Percentiles rank a stretch among this genome's conserved stretches.
Conservation (phyloP, 2,888 invertebrate genomes). For the Acleris cristana region DNA sequence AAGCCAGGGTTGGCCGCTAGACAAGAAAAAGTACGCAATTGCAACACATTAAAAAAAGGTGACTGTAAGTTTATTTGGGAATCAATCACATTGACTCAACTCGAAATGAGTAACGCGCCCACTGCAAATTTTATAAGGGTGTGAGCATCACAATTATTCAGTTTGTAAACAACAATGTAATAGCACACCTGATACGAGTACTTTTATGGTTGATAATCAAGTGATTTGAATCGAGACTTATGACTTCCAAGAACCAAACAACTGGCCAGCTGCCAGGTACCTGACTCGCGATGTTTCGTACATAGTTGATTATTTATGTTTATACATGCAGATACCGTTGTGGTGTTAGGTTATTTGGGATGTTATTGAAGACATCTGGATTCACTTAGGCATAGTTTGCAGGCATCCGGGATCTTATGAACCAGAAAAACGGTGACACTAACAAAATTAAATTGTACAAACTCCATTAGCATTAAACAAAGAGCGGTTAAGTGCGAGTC, state of each 20-base stretch:
- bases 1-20: too few relatives aligned
- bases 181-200: neutral
- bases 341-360: neutral
- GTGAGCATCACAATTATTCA: neutral
- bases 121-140: neutral
- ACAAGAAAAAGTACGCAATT: too few relatives aligned
- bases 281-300: slow-evolving; percentile 11
- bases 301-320: slow-evolving; percentile 7
- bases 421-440: too few relatives aligned
- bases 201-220: neutral
- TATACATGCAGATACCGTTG: neutral
- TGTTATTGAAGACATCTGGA: too few relatives aligned
- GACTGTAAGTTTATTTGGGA: slow-evolving; percentile 13
- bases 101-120: slow-evolving; percentile 8
- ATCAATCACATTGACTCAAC: slow-evolving; percentile 10
- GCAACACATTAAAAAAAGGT: neutral
- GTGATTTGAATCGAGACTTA: neutral
- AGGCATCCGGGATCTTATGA: too few relatives aligned
- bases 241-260: neutral
- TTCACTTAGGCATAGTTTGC: too few relatives aligned
- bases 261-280: slow-evolving; percentile 22
- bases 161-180: neutral
- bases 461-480: too few relatives aligned
- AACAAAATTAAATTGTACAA: too few relatives aligned
- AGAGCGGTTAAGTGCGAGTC: too few relatives aligned